Base-by-base conservation (phyloP, 2,797 vertebrate genomes). In the Peromyscus eremicus region DNA sequence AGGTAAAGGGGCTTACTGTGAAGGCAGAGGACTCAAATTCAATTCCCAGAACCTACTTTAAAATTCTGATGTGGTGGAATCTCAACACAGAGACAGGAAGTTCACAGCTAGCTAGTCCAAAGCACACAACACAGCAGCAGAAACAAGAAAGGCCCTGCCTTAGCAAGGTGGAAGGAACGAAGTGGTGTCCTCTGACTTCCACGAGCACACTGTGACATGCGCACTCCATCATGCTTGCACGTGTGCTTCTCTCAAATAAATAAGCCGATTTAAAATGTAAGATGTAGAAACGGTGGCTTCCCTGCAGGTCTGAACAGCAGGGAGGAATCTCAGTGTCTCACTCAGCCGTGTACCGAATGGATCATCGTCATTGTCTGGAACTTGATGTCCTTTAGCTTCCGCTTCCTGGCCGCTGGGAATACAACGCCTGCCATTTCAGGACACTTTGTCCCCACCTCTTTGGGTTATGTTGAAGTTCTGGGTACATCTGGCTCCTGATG, bases 241-340 rank as follows among this genome's bases (percentile, higher is more conserved):
- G 3, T 29, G 25, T 6, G 5, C n/a, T 19, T 23, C 46, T 6
- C n/a, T 16, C n/a, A 29, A 29, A 37, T 17, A 52, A 9, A 86
- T 37, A n/a, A 57, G 52, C 8, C 21, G 11, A 57, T 12, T 52
- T 49, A 68, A 62, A 73, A 29, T 37, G 19, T 88, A 40, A 40
- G 23, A n/a, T 25, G 10, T 29, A 6, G 7, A 85, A 32, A 4
- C 5, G 14, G 13, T 21, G 21, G 49, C 73, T 79, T 93, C 40
- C 0, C 0, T 1, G 27, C 21, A 62, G 73, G 37, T 5, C 32
- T 9, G 1, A 9, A 43, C 25, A 32, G 2, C 2, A 25, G 57
- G 17, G 16, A 14, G 0, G 0, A 17, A 46, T 75, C 49, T 76
- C 23, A 27, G 4, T 76, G 64, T 66, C 13, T 60, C 8, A 57